Conservation (phyloP, 2,888 invertebrate genomes). For the Osmoderma eremita region DNA sequence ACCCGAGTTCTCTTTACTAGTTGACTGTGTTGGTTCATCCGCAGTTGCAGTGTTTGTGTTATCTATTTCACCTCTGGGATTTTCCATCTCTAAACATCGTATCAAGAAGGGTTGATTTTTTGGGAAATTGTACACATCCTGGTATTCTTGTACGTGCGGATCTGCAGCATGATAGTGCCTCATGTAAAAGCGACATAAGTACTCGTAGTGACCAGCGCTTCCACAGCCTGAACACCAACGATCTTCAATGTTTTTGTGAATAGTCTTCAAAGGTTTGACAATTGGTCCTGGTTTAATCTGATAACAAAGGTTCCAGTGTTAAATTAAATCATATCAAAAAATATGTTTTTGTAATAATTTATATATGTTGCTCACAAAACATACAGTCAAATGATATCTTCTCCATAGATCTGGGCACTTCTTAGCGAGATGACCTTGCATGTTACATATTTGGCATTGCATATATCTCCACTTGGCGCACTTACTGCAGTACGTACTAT, state of each 20-base stretch:
- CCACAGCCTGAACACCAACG: constrained; percentile 64
- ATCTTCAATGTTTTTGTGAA: constrained; percentile 57
- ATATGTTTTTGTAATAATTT: too few relatives aligned
- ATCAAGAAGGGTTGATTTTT: constrained; percentile 29
- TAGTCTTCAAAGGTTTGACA: constrained; percentile 49
- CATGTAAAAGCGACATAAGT: constrained; percentile 52
- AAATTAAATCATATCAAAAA: too few relatives aligned
- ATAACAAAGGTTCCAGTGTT: constrained; percentile 49
- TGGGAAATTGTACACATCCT: constrained; percentile 49
- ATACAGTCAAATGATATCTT: constrained; percentile 76
- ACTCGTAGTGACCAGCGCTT: constrained; percentile 61
- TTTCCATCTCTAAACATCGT: not conserved
- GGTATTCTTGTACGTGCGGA: constrained; percentile 51
- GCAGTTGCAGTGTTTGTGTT: not conserved
- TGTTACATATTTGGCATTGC: constrained; percentile 71
- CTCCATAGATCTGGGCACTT: constrained; percentile 81
- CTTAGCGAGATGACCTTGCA: constrained; percentile 70
- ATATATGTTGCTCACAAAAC: not conserved
- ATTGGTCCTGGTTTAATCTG: constrained; percentile 54
- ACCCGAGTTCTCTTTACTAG: not conserved
- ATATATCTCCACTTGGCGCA: constrained; percentile 67
- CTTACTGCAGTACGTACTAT: constrained; percentile 70
- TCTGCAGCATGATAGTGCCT: constrained; percentile 53
- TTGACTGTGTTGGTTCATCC: not conserved
- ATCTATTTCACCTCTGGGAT: not conserved